Percentiles rank a stretch among this genome's conserved stretches.
These are phyloP conservation scores for Orthosia cruda DNA, from an alignment of 2,888 invertebrate genomes.

Conservation along the genomic window DNA sequence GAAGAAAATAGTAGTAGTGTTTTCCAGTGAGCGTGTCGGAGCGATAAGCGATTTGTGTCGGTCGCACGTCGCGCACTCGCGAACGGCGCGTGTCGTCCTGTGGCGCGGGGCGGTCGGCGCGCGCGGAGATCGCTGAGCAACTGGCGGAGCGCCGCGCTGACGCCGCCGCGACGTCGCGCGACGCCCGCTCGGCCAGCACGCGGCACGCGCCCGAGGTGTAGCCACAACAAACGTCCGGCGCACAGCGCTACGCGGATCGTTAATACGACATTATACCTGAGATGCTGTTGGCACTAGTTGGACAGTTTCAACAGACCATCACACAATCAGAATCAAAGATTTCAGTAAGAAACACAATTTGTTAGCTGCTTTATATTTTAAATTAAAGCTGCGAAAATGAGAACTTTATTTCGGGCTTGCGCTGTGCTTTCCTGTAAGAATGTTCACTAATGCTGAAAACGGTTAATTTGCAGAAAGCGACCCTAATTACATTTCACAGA, in stretches of 20 bases:
- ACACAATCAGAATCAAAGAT: background rate
- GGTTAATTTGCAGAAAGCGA: background rate
- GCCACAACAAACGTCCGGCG: slow-evolving; percentile 37
- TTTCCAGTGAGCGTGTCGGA: slow-evolving; percentile 24
- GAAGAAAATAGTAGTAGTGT: slow-evolving; percentile 18
- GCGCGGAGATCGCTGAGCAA: slow-evolving; percentile 52
- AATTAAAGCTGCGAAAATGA: too few species aligned
- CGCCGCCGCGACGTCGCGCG: background rate
- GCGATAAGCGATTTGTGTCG: slow-evolving; percentile 61
- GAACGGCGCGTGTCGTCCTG: slow-evolving; percentile 4
- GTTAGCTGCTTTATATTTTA: too few species aligned
- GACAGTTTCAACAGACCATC: background rate
- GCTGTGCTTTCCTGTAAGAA: background rate
- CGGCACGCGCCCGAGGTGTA: background rate
- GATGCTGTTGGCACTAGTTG: background rate
- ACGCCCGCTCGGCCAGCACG: slow-evolving; percentile 4
- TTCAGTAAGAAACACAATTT: background rate
- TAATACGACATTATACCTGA: background rate
- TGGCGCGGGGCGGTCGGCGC: slow-evolving; percentile 33
- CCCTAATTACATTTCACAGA: background rate
- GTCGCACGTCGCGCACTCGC: background rate
- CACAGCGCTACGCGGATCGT: background rate
- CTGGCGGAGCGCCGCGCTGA: slow-evolving; percentile 36
- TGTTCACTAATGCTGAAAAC: background rate
- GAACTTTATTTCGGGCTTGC: background rate